Conservation (phyloP, 2,797 vertebrate species). For the Monodelphis domestica region DNA sequence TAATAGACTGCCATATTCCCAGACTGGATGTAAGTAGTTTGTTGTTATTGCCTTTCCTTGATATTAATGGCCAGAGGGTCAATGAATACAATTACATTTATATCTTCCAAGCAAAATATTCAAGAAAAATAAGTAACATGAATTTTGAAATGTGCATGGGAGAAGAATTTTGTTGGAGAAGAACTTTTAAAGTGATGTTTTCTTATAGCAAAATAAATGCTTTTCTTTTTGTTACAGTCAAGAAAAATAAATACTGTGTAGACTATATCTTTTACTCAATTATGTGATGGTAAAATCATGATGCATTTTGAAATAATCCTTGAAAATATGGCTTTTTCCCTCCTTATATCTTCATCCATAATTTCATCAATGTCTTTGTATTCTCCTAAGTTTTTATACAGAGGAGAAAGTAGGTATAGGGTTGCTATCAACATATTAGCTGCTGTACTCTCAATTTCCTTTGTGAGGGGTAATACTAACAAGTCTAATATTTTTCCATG, state of each 20-base stretch:
- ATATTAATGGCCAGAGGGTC: background rate
- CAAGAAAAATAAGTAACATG: background rate
- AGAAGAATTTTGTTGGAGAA: background rate
- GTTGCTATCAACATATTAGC: too few species aligned
- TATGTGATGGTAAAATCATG: background rate
- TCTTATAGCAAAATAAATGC: background rate
- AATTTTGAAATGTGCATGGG: background rate
- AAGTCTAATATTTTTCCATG: background rate
- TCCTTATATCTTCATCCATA: too few species aligned
- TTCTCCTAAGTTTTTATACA: background rate
- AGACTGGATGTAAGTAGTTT: too few species aligned
- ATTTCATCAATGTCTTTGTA: background rate
- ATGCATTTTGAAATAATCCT: background rate
- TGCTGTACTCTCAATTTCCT: background rate
- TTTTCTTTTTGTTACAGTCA: background rate
- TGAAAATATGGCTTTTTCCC: background rate
- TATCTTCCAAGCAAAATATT: background rate
- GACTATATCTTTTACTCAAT: background rate
- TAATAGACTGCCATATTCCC: too few species aligned
- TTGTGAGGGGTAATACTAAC: background rate
- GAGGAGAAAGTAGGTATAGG: background rate
- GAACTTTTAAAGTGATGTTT: background rate
- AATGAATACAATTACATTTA: background rate
- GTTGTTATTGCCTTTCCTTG: background rate
- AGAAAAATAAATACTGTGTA: background rate